phyloP scores from a whole-genome alignment of 2,888 invertebrate genomes.

The Protophormia terraenovae region DNA sequence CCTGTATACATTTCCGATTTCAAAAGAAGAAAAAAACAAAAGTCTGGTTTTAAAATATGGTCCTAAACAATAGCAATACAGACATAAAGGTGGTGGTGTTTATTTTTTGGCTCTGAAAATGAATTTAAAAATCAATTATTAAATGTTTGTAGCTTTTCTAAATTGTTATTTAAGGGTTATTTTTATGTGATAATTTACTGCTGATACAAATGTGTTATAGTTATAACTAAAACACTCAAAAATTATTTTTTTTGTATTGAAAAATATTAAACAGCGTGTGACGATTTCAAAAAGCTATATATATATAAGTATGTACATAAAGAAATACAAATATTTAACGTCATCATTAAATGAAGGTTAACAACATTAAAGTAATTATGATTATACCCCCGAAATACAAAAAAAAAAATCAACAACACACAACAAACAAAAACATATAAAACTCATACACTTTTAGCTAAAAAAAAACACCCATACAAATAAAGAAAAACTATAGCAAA shows the following conservation, averaged over 20 bases:
- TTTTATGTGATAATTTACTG: slow-evolving; percentile 47
- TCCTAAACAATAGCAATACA: background rate
- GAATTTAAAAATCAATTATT: slow-evolving; percentile 56
- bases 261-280: slow-evolving; percentile 52
- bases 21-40: background rate
- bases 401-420: background rate
- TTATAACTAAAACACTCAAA: background rate
- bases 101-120: slow-evolving; percentile 19
- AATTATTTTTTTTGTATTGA: background rate
- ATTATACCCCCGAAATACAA: slow-evolving; percentile 60
- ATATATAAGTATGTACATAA: slow-evolving; percentile 19
- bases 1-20: background rate
- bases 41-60: background rate
- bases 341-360: slow-evolving; percentile 67
- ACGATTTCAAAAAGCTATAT: slow-evolving; percentile 42
- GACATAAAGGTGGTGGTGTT: slow-evolving; percentile 39
- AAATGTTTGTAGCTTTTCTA: slow-evolving; percentile 47
- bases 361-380: slow-evolving; percentile 66
- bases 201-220: slow-evolving; percentile 5
- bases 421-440: background rate
- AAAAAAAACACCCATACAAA: background rate
- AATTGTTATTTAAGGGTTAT: slow-evolving; percentile 62
- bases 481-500: background rate
- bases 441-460: too few species aligned
- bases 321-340: slow-evolving; percentile 65